These are phyloP conservation scores for Molossus molossus DNA, from an alignment of 2,797 vertebrate species.

Conservation along the genomic window DNA sequence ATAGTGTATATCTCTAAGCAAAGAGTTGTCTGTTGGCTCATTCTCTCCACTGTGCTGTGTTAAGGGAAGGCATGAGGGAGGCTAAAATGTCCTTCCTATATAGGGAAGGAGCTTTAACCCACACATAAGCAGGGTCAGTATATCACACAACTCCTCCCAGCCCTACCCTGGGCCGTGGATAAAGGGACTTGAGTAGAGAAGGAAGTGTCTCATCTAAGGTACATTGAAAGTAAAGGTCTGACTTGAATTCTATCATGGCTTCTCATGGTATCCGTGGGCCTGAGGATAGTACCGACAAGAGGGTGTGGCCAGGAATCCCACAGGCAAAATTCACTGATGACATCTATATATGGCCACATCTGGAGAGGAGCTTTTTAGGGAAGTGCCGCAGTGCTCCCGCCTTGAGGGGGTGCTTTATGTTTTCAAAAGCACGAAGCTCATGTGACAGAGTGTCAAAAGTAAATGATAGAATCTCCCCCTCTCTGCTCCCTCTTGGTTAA, in stretches of 20 bases:
- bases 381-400: neutral
- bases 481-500: neutral
- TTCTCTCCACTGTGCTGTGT: neutral
- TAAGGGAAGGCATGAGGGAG: neutral
- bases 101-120: neutral
- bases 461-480: neutral
- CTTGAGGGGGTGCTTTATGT: neutral
- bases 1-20: conserved; percentile 59
- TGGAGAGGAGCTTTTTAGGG: neutral
- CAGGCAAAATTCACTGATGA: neutral
- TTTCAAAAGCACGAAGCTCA: neutral
- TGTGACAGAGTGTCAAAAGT: neutral
- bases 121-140: neutral
- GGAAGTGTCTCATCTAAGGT: neutral
- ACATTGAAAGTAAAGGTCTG: neutral
- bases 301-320: neutral
- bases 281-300: neutral
- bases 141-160: neutral
- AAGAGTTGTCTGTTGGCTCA: conserved; percentile 34
- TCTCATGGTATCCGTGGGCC: neutral
- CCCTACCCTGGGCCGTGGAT: neutral
- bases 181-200: conserved; percentile 11
- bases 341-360: neutral
- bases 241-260: neutral
- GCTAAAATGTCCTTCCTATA: neutral